A percentile compares a stretch with the other conserved stretches of the same genome.
These are phyloP conservation scores for Pharmacophagus antenor DNA, from an alignment of 2,888 invertebrate species.

Conservation along the genomic window DNA sequence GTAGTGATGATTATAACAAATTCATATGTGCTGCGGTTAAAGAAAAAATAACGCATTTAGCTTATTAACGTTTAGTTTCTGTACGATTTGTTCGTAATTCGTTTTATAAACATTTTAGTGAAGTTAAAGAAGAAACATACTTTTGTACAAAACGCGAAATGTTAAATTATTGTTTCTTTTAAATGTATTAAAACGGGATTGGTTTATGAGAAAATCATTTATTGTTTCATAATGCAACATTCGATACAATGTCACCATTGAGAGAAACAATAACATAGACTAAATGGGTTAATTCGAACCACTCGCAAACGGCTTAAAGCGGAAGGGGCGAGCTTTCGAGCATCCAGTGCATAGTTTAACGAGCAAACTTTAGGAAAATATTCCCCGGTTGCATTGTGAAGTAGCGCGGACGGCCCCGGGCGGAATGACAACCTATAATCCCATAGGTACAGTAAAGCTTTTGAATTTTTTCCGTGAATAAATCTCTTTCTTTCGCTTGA, in stretches of 20 bases:
- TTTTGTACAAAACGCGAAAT: too few species aligned
- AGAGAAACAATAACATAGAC: neutral
- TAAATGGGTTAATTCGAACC: constrained; percentile 12
- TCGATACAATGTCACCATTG: neutral
- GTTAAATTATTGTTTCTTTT: too few species aligned
- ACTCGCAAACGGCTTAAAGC: neutral
- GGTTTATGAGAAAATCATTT: too few species aligned
- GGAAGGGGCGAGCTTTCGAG: constrained; percentile 8
- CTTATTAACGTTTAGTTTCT: too few species aligned
- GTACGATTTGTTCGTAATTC: too few species aligned
- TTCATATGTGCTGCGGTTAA: too few species aligned
- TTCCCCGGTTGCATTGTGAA: constrained; percentile 17
- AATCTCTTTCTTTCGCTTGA: neutral
- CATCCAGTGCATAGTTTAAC: constrained; percentile 18
- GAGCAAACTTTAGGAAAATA: constrained; percentile 25
- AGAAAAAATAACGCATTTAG: too few species aligned
- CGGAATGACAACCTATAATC: constrained; percentile 1
- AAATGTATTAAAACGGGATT: neutral
- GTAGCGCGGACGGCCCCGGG: constrained; percentile 3
- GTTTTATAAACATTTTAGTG: too few species aligned
- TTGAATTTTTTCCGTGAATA: neutral
- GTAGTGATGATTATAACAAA: too few species aligned
- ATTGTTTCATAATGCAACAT: neutral
- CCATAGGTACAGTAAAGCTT: neutral
- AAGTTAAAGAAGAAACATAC: too few species aligned